Evolutionary conservation across 2,888 invertebrate species (phyloP), one percentile per base, ranked within the genome.

Genomic region (Athalia circularis): DNA sequence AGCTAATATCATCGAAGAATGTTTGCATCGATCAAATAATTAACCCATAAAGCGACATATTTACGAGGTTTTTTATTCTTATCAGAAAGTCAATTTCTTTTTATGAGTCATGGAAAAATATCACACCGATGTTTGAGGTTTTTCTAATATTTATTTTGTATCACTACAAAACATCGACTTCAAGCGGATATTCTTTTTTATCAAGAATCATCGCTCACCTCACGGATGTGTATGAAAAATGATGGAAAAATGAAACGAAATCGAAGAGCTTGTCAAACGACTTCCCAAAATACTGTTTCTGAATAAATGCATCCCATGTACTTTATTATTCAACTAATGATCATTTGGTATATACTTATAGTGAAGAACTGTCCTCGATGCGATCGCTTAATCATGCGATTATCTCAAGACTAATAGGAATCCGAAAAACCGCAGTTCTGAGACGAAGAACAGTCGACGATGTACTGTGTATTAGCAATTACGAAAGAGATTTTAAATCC

Each of bases 291-390:
- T 59, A 47, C 8, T 47, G 59, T 8, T 29, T 29, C 29, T 29
- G 29, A 29, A 29, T 29, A 29, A 29, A 29, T 29, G 29, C 29
- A 29, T 29, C 29, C 29, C 29, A 29, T 29, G 29, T 29, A 1
- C 13, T 72, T 72, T 45, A 59, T 70, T 70, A 70, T 70, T 54
- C 43, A 57, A 29, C 70, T 54, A 70, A 54, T 54, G 54, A 70
- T 43, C 70, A 48, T 67, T 29, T 29, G n/a, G 43, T 8, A 52
- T n/a, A n/a, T n/a, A n/a, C n/a, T n/a, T n/a, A n/a, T n/a, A n/a
- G n/a, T n/a, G n/a, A n/a, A n/a, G n/a, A n/a, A n/a, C n/a, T n/a
- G n/a, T 29, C 29, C 29, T 29, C 29, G 29, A 29, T 29, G 2
- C 29, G 29, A 29, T 29, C 2, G 29, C 29, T 29, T 29, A 29